Evolutionary conservation across 1,140 invertebrate species (phyloP), one percentile per base, ranked within the genome.

Genomic region (Sycobia sp.): DNA sequence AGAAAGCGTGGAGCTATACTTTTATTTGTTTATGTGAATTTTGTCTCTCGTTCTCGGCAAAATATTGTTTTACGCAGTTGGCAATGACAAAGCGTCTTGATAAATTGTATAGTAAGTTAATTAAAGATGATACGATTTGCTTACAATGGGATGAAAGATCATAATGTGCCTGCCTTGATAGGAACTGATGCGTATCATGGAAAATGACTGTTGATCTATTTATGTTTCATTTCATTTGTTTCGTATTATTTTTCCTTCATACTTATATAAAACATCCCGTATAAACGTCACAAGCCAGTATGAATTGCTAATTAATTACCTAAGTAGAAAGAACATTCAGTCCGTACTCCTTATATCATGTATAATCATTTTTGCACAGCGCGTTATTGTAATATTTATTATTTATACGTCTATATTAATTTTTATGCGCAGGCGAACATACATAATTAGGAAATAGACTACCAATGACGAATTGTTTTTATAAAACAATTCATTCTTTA

Each of bases 311-410:
- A 73, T 69, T 73, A 71, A 73, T 74, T 67, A 67, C 54, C 43
- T 72, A 73, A 71, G 46, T 75, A 73, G 53, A 73, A 71, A 71
- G 71, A 75, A 74, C 68, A 65, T 69, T 70, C 71, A 72, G 68
- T 73, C n/a, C 68, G 59, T 56, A 65, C 60, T 69, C 67, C 69
- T 70, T 70, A 73, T 62, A 71, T 64, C 62, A 23, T 62, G 10
- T 64, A 60, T 60, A 36, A 59, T 67, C 39, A 34, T 55, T 36
- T 65, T 38, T 67, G 53, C 51, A 66, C 50, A 62, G 64, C 36
- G 53, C 63, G 39, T 41, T 62, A 62, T 57, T 50, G 34, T 49
- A 22, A 50, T 62, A 18, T 36, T 55, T 55, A 13, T 55, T 41
- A 44, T 50, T 14, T 57, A 36, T 49, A 49, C 29, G 38, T 34